Conservation (phyloP, 2,113 vertebrate species). For the Macquaria australasica region DNA sequence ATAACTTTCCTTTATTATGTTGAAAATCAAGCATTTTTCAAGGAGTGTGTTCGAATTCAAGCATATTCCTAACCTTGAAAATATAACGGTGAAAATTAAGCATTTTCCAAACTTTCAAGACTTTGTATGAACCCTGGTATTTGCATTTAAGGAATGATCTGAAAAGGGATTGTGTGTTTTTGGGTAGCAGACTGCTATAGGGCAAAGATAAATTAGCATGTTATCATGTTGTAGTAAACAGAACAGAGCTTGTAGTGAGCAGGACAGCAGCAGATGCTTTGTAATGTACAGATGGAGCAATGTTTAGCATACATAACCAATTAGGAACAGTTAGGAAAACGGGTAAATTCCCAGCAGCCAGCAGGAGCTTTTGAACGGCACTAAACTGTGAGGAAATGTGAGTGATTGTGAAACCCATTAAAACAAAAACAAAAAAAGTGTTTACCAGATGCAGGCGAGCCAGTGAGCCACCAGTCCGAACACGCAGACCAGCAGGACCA, state of each 20-base stretch:
- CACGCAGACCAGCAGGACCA: slow-evolving; percentile 96
- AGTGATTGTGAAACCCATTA: neutral
- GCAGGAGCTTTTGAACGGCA: neutral
- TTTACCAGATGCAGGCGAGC: slow-evolving; percentile 96
- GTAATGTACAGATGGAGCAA: neutral
- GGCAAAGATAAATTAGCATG: slow-evolving; percentile 5
- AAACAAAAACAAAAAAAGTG: neutral
- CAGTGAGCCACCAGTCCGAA: slow-evolving; percentile 98
- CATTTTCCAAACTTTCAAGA: too few relatives aligned
- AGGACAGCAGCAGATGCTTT: slow-evolving; percentile 46
- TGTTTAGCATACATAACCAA: slow-evolving; percentile 35
- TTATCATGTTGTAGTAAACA: neutral
- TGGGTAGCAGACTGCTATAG: neutral
- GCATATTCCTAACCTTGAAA: too few relatives aligned
- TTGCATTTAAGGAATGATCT: neutral
- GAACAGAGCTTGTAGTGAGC: neutral
- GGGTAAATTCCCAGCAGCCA: slow-evolving; percentile 17
- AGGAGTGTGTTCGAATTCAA: too few relatives aligned
- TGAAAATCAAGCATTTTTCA: too few relatives aligned
- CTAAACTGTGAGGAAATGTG: neutral
- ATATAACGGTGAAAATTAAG: too few relatives aligned
- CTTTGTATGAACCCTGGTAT: too few relatives aligned
- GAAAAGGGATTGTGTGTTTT: neutral
- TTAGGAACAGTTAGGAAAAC: slow-evolving; percentile 25
- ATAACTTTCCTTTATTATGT: too few relatives aligned